Percentiles rank a stretch among this genome's conserved stretches.
phyloP scores from a whole-genome alignment of 1,140 invertebrate species.

The Rhopalosiphum maidis region DNA sequence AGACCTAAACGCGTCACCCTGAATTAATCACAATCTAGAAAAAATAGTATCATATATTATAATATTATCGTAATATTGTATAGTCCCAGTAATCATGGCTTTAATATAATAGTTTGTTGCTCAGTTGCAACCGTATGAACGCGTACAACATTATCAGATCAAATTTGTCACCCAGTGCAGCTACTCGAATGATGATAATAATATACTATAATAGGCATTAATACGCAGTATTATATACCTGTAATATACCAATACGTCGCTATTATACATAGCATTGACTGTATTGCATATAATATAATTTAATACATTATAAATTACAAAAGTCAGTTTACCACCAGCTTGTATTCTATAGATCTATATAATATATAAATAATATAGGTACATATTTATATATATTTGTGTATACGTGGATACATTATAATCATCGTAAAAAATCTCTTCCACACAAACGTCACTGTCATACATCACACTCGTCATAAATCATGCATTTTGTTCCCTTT shows the following conservation, averaged over 20 bases:
- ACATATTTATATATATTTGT: background rate
- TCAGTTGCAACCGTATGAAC: background rate
- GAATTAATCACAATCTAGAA: conserved; percentile 8
- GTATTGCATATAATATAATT: background rate
- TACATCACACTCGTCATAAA: background rate
- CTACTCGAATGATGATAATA: background rate
- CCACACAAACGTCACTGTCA: background rate
- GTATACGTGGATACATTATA: background rate
- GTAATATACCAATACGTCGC: background rate
- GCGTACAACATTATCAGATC: conserved; percentile 15
- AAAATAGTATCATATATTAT: background rate
- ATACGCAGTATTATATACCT: background rate
- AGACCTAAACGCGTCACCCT: background rate
- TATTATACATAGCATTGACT: background rate
- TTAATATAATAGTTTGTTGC: background rate
- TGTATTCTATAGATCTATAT: background rate
- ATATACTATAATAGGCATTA: background rate
- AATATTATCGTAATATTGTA: background rate
- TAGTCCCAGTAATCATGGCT: background rate
- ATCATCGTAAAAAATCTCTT: background rate
- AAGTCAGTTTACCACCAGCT: background rate
- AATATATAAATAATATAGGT: background rate
- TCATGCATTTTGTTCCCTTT: background rate
- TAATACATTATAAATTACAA: background rate
- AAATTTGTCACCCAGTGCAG: background rate